These are phyloP conservation scores for Acromyrmex charruanus DNA, from an alignment of 1,140 invertebrate genomes.

Conservation along the genomic window DNA sequence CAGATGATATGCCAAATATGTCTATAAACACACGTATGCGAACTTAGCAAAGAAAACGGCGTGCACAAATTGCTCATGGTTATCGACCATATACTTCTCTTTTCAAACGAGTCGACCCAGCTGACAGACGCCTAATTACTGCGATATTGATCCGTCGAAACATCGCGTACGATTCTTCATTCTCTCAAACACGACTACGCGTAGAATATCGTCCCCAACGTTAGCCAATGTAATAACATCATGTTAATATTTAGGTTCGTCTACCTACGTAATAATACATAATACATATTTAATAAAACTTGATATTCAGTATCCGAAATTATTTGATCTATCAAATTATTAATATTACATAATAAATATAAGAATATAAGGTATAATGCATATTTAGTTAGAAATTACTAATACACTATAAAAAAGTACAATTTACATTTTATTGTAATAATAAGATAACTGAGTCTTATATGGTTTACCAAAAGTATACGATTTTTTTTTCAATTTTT, in stretches of 20 bases:
- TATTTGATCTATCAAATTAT: neutral
- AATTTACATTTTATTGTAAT: neutral
- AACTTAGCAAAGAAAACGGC: conserved; percentile 43
- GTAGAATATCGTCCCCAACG: conserved; percentile 36
- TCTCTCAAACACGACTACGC: conserved; percentile 56
- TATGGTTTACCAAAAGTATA: too few species aligned
- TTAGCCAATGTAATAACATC: conserved; percentile 1
- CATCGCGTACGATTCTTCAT: conserved; percentile 54
- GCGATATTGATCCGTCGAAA: conserved; percentile 70
- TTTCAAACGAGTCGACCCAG: conserved; percentile 41
- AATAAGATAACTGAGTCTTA: neutral
- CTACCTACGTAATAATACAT: neutral
- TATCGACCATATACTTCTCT: conserved; percentile 45
- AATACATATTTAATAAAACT: neutral
- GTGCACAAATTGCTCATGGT: conserved; percentile 40
- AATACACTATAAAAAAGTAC: neutral
- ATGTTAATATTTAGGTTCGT: neutral
- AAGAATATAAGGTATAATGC: neutral
- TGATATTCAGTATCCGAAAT: neutral
- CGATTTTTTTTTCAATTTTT: too few species aligned
- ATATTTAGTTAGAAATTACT: neutral
- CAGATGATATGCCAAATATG: neutral
- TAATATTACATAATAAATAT: neutral
- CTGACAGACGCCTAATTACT: conserved; percentile 71
- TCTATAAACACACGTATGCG: neutral